phyloP scores from a whole-genome alignment of 92 coral and sea anemone species.

The Phenganax stokvisi region DNA sequence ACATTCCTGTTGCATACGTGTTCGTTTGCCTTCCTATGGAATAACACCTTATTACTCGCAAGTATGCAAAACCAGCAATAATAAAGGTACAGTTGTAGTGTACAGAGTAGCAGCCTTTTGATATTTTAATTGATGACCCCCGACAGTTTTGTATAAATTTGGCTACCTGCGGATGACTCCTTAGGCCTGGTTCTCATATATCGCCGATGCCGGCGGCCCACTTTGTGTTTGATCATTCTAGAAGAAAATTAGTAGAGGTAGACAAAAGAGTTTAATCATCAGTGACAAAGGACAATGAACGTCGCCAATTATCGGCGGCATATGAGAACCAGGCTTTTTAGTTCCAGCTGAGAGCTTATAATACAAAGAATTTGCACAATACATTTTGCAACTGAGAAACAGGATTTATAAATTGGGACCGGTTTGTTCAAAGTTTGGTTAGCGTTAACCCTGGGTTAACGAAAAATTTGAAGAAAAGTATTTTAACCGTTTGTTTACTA shows the following conservation, averaged over 20 bases:
- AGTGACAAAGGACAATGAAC: too few relatives aligned
- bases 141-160: too few relatives aligned
- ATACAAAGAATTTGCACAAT: not conserved
- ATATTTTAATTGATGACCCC: not conserved
- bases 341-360: not conserved
- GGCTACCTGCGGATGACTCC: too few relatives aligned
- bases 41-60: not conserved
- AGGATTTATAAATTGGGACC: too few relatives aligned
- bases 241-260: too few relatives aligned
- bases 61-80: not conserved
- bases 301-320: too few relatives aligned
- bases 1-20: conserved; percentile 2
- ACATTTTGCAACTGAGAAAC: not conserved
- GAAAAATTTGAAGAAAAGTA: too few relatives aligned
- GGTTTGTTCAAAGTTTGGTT: too few relatives aligned
- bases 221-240: too few relatives aligned
- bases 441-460: too few relatives aligned
- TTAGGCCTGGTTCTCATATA: not conserved
- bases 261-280: not conserved
- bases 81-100: not conserved
- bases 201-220: not conserved
- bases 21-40: conserved; percentile 3
- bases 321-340: not conserved
- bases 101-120: not conserved
- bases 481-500: too few relatives aligned